Conservation (phyloP, 2,797 vertebrate species). For the Pempheris klunzingeri region DNA sequence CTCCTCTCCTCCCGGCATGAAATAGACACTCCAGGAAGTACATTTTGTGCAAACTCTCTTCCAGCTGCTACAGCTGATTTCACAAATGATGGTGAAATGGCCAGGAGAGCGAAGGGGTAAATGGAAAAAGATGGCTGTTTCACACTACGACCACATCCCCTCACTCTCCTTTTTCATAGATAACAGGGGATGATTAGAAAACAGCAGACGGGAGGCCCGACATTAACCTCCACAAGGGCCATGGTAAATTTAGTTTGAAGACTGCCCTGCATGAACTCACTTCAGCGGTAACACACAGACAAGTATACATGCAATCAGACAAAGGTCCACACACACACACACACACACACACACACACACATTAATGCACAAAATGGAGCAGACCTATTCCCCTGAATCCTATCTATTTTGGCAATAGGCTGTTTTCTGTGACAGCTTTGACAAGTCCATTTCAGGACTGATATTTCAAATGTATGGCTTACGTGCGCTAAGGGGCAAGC, state of each 20-base stretch:
- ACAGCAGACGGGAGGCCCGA: conserved; percentile 68
- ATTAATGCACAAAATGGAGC: conserved; percentile 20
- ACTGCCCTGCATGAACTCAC: conserved; percentile 62
- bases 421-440: conserved; percentile 48
- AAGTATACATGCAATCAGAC: conserved; percentile 3
- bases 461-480: conserved; percentile 38
- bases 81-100: conserved; percentile 86
- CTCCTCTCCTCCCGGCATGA: conserved; percentile 71
- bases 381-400: conserved; percentile 32
- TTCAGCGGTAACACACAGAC: conserved; percentile 46
- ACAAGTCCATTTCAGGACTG: conserved; percentile 61
- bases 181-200: conserved; percentile 85
- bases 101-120: conserved; percentile 75
- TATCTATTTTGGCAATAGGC: conserved; percentile 48
- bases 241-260: conserved; percentile 65
- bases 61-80: conserved; percentile 86
- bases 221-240: conserved; percentile 73
- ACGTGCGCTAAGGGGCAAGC: conserved; percentile 1
- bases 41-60: conserved; percentile 83
- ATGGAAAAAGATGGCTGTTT: conserved; percentile 82
- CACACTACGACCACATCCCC: conserved; percentile 62
- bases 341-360: conserved; percentile 17
- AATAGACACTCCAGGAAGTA: conserved; percentile 86
- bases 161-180: conserved; percentile 78
- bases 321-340: conserved; percentile 5